Conservation (phyloP, 2,888 invertebrate species). For the Pandemis cinnamomeana region DNA sequence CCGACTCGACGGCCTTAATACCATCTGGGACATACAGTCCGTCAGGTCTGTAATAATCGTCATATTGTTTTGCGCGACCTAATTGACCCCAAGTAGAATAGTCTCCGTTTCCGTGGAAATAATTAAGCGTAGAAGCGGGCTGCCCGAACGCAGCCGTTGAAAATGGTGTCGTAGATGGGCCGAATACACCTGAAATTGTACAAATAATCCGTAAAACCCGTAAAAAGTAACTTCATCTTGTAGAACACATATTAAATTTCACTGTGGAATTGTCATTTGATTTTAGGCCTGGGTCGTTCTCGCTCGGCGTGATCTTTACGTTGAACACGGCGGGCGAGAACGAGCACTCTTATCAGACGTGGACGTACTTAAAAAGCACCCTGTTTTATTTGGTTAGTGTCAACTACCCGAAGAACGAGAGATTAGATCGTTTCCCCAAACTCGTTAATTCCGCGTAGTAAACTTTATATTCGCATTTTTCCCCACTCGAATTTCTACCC, state of each 20-base stretch:
- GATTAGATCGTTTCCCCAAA: too few relatives aligned
- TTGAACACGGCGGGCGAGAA: too few relatives aligned
- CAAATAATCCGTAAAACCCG: slow-evolving; percentile 3
- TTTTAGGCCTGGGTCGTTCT: too few relatives aligned
- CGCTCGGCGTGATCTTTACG: too few relatives aligned
- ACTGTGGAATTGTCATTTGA: too few relatives aligned
- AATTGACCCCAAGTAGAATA: slow-evolving; percentile 92
- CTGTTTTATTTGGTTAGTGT: too few relatives aligned
- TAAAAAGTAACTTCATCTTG: neutral
- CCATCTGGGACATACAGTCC: slow-evolving; percentile 79
- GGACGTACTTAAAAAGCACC: too few relatives aligned
- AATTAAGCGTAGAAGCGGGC: slow-evolving; percentile 89
- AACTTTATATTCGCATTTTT: too few relatives aligned
- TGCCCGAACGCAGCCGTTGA: slow-evolving; percentile 89
- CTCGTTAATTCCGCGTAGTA: too few relatives aligned
- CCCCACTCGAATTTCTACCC: too few relatives aligned
- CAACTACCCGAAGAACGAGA: too few relatives aligned
- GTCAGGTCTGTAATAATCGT: slow-evolving; percentile 90
- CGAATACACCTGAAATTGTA: slow-evolving; percentile 86
- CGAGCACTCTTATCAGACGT: too few relatives aligned
- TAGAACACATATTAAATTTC: neutral
- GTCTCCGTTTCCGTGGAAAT: slow-evolving; percentile 94
- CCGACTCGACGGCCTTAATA: slow-evolving; percentile 91
- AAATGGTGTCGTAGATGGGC: slow-evolving; percentile 86
- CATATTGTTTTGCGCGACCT: slow-evolving; percentile 87